Evolutionary conservation across 2,888 invertebrate species (phyloP), one percentile per base, ranked within the genome.

Genomic region (Mycalesis mineus): DNA sequence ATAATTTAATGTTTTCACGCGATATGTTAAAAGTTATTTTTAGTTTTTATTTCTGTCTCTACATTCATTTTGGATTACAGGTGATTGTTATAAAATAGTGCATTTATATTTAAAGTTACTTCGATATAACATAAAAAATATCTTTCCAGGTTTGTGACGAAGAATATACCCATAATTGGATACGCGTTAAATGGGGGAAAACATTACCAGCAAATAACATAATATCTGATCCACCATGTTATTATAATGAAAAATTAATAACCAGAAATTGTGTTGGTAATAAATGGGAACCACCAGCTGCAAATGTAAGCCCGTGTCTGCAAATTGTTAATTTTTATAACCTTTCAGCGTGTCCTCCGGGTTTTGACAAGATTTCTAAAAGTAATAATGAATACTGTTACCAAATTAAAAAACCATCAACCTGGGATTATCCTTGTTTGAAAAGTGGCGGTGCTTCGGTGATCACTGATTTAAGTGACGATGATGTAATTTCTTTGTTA

Each of bases 401-500:
- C 64, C 73, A 80, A 71, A 71, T 86, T 2, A 70, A 67, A 54
- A 47, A 69, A 51, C 36, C 73, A 11, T 71, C 80, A 7, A 28
- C 65, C 2, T 89, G 89, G 89, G 66, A 82, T 44, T 74, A 68
- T 61, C 88, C 89, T 0, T 89, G 89, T 66, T 75, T 82, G 28
- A 74, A 72, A 61, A 83, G 79, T 60, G 88, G 88, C 1, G 85
- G 83, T 13, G 83, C 83, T 5, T 76, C 84, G 11, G 73, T 84
- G 1, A 78, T 89, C 11, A 83, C 84, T 1, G 84, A 88, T 64
- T 69, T 89, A 29, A 68, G 72, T 40, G 60, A 63, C 45, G 61
- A 68, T 13, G 84, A 87, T 64, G 58, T 77, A 0, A 59, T 73
- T 11, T 72, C 73, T n/a, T 61, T 89, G 55, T 57, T 88, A 28